These are phyloP conservation scores for Xestobium rufovillosum DNA, from an alignment of 2,888 invertebrate species.

Conservation along the genomic window DNA sequence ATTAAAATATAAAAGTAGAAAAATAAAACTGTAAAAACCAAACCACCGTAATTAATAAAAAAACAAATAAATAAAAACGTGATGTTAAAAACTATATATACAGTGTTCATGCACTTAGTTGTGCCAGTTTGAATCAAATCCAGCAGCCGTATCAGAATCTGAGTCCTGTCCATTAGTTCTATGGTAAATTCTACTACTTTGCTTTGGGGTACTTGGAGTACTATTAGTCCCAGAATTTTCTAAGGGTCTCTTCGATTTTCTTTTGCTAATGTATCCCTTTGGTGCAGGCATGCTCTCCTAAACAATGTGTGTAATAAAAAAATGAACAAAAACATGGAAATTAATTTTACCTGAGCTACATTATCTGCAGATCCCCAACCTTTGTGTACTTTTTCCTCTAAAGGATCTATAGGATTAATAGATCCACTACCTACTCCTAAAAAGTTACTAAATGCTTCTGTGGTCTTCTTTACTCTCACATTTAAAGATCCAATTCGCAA, in stretches of 20 bases:
- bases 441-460: constrained; percentile 87
- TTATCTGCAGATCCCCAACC: constrained; percentile 89
- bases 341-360: constrained; percentile 54
- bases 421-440: constrained; percentile 65
- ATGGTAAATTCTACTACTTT: constrained; percentile 41
- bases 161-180: constrained; percentile 52
- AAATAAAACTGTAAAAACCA: too few species aligned
- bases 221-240: constrained; percentile 49
- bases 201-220: constrained; percentile 64
- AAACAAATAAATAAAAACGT: too few species aligned
- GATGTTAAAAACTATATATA: too few species aligned
- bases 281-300: constrained; percentile 63
- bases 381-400: constrained; percentile 68
- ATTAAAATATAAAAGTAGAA: too few species aligned
- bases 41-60: too few species aligned
- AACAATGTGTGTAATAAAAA: not conserved
- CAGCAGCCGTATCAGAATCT: constrained; percentile 82
- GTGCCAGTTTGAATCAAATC: constrained; percentile 73
- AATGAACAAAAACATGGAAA: not conserved
- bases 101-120: constrained; percentile 27
- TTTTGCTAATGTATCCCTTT: constrained; percentile 50
- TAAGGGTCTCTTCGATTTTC: constrained; percentile 54
- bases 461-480: constrained; percentile 86
- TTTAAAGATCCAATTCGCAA: constrained; percentile 87
- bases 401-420: constrained; percentile 36